These are phyloP conservation scores for Apotomis capreana DNA, from an alignment of 2,888 invertebrate genomes.

Conservation along the genomic window DNA sequence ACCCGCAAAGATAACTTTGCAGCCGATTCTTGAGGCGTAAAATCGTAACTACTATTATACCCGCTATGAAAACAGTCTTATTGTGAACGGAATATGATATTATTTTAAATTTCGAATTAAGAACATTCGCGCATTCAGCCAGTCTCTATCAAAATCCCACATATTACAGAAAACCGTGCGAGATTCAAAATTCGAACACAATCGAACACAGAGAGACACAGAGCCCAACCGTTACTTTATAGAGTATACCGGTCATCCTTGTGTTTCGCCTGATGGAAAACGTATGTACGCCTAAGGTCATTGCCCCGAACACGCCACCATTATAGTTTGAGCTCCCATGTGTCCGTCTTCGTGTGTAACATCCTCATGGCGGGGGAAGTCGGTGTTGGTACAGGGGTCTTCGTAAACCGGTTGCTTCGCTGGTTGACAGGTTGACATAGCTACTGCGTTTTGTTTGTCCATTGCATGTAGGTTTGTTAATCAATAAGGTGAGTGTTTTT, in stretches of 20 bases:
- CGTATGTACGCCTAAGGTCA: constrained; percentile 38
- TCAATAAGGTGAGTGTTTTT: constrained; percentile 36
- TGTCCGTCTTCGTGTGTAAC: constrained; percentile 4
- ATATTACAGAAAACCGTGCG: constrained; percentile 39
- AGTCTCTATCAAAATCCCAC: constrained; percentile 34
- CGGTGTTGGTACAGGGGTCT: not conserved
- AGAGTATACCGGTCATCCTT: constrained; percentile 15
- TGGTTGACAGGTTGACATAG: constrained; percentile 39
- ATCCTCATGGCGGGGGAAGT: constrained; percentile 10
- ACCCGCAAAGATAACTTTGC: constrained; percentile 33
- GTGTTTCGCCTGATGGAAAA: constrained; percentile 40
- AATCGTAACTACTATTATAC: not conserved
- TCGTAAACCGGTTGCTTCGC: constrained; percentile 13
- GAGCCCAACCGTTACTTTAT: constrained; percentile 7
- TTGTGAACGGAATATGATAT: not conserved
- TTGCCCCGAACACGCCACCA: constrained; percentile 22
- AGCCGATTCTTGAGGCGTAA: not conserved
- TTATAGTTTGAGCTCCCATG: constrained; percentile 15
- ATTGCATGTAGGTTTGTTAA: constrained; percentile 40
- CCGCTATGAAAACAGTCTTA: constrained; percentile 9
- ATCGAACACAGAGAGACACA: not conserved
- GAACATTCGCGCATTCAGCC: constrained; percentile 3
- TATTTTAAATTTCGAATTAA: constrained; percentile 11
- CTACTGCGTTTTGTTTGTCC: constrained; percentile 38
- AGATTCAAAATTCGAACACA: constrained; percentile 18